phyloP scores from a whole-genome alignment of 2,888 invertebrate species.

The Nomada ferruginata region DNA sequence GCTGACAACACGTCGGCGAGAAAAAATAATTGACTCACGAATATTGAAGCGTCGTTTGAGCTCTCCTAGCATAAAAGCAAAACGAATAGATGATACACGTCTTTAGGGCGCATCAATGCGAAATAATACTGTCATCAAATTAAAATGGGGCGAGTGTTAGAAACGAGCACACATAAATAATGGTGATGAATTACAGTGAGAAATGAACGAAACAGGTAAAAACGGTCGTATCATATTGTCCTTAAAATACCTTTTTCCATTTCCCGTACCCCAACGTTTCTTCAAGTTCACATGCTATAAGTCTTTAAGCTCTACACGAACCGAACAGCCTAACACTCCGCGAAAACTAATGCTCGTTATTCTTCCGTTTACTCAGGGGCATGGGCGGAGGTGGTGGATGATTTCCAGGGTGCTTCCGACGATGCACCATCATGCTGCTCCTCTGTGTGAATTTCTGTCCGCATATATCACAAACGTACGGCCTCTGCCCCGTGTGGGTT shows the following conservation, averaged over 20 bases:
- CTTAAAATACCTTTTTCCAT: too few species aligned
- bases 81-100: too few species aligned
- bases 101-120: too few species aligned
- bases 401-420: constrained; percentile 62
- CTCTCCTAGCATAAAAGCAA: too few species aligned
- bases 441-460: constrained; percentile 71
- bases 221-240: too few species aligned
- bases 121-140: too few species aligned
- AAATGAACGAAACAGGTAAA: neutral
- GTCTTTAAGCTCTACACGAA: neutral
- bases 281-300: too few species aligned
- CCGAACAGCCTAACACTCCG: neutral
- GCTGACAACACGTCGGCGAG: too few species aligned
- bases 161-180: neutral
- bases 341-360: constrained; percentile 13
- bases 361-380: neutral
- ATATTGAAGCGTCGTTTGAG: neutral
- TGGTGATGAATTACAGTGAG: neutral
- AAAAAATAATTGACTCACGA: neutral
- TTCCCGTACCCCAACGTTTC: too few species aligned
- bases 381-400: constrained; percentile 55
- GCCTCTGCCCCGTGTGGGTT: constrained; percentile 72
- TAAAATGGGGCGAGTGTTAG: neutral
- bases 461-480: constrained; percentile 76
- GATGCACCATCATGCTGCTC: constrained; percentile 70